phyloP scores from a whole-genome alignment of 35 echinoderm and acorn worm genomes.

The Lytechinus pictus region DNA sequence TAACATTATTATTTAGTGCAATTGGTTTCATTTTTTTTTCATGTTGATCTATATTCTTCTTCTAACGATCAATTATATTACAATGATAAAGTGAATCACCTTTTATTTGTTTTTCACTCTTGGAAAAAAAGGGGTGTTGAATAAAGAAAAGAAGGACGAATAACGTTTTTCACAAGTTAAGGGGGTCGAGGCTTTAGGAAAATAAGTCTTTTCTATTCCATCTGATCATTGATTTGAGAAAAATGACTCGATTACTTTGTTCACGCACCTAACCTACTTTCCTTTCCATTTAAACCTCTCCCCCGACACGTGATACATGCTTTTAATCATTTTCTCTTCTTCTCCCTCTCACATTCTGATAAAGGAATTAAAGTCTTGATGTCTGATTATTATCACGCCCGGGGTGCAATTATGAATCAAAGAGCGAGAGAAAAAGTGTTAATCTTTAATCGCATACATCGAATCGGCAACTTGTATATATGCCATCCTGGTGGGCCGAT shows the following conservation, averaged over 20 bases:
- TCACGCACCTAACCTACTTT: background rate
- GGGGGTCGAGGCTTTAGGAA: background rate
- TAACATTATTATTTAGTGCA: no score
- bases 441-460: constrained; percentile 19
- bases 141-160: background rate
- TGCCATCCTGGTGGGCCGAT: background rate
- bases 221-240: background rate
- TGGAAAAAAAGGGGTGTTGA: no score
- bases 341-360: background rate
- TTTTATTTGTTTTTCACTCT: no score
- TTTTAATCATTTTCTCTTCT: constrained; percentile 6
- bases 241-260: background rate
- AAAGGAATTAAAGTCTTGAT: background rate
- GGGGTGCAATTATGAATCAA: constrained; percentile 7
- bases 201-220: background rate
- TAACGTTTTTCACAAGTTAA: background rate
- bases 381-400: constrained; percentile 1
- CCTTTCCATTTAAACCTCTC: background rate
- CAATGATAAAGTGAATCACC: no score
- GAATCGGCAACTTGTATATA: background rate
- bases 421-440: constrained; percentile 10
- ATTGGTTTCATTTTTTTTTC: no score
- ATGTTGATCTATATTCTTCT: no score
- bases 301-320: background rate
- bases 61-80: no score